Conservation (phyloP, 2,113 vertebrate species). For the Upupa epops region DNA sequence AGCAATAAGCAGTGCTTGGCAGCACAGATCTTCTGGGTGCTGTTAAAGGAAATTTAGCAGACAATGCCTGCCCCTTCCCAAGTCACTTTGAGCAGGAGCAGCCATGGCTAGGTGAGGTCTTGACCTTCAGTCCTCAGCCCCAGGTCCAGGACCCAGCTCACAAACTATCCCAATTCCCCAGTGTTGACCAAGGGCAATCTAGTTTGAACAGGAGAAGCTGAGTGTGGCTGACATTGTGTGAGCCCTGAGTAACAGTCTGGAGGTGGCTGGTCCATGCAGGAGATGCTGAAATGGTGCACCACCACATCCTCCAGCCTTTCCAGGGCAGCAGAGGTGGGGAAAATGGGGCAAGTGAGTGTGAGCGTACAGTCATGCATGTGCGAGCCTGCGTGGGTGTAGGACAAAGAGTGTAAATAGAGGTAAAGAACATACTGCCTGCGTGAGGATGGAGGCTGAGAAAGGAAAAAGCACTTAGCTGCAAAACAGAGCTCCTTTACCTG, state of each 20-base stretch:
- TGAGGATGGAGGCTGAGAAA: conserved; percentile 12
- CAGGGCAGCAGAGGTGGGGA: conserved; percentile 18
- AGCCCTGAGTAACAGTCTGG: neutral
- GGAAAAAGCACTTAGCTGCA: conserved; percentile 28
- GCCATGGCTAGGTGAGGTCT: too few species aligned
- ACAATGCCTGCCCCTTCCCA: neutral
- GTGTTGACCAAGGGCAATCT: accelerated
- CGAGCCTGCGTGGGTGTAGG: neutral
- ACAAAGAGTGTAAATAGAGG: neutral
- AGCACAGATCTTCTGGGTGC: neutral
- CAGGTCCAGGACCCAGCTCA: neutral
- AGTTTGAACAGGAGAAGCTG: neutral
- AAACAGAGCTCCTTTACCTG: conserved; percentile 36
- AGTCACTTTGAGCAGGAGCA: neutral
- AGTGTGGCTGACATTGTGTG: neutral
- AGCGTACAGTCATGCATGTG: neutral
- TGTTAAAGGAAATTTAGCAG: neutral
- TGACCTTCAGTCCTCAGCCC: neutral
- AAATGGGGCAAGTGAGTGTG: neutral
- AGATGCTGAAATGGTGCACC: neutral
- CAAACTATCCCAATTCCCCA: neutral
- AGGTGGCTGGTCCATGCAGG: neutral
- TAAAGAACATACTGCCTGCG: neutral
- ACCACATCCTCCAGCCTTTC: conserved; percentile 53
- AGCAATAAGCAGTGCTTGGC: neutral